Percentiles rank a stretch among this genome's conserved stretches.
Conservation (phyloP, 2,888 invertebrate species). For the Hyposoter dolosus region DNA sequence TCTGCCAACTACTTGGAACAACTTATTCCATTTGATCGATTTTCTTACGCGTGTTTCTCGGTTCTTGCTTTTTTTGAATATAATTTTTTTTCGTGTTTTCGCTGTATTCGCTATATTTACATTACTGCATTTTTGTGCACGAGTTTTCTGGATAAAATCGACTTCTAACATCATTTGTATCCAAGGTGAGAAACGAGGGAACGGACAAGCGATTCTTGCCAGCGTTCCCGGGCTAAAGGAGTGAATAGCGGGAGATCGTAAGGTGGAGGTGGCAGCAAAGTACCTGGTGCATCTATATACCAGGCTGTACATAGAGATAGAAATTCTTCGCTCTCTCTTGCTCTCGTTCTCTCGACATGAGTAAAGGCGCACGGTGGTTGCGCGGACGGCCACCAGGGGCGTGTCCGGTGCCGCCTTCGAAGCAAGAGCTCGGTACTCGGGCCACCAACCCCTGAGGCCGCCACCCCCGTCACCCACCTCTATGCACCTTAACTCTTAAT, state of each 20-base stretch:
- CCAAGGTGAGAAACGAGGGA: slow-evolving; percentile 56
- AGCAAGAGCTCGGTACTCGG: slow-evolving; percentile 74
- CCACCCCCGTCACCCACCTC: slow-evolving; percentile 74
- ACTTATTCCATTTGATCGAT: background rate
- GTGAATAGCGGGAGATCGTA: slow-evolving; percentile 55
- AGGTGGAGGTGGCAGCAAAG: slow-evolving; percentile 68
- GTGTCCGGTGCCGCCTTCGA: slow-evolving; percentile 83
- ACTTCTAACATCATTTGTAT: slow-evolving; percentile 38
- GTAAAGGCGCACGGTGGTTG: slow-evolving; percentile 81
- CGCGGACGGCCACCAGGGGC: slow-evolving; percentile 82
- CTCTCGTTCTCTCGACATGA: slow-evolving; percentile 38
- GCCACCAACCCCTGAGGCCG: slow-evolving; percentile 79
- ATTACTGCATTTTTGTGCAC: background rate
- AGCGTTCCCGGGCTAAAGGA: slow-evolving; percentile 53
- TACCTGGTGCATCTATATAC: slow-evolving; percentile 63
- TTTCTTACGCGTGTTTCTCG: background rate
- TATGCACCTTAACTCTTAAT: slow-evolving; percentile 82
- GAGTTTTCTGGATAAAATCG: slow-evolving; percentile 13
- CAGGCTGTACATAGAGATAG: slow-evolving; percentile 55
- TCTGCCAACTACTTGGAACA: background rate
- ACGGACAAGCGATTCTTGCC: slow-evolving; percentile 57
- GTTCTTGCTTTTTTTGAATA: background rate
- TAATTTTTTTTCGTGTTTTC: background rate
- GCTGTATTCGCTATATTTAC: background rate
- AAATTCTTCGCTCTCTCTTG: slow-evolving; percentile 44